phyloP scores from a whole-genome alignment of 2,113 vertebrate species.

The human (Homo sapiens) region DNA sequence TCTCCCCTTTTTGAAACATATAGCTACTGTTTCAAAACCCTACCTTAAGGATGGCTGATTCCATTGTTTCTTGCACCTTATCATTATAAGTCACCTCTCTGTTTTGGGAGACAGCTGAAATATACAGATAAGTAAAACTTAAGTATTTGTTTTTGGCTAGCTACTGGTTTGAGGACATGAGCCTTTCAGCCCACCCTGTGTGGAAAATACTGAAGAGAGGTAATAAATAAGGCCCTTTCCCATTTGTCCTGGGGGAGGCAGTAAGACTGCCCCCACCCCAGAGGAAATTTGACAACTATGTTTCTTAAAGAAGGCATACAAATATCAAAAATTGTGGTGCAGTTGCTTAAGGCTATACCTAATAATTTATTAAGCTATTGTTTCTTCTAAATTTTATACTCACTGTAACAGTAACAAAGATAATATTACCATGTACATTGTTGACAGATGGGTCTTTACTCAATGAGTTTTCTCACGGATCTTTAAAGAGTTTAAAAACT shows the following conservation, averaged over 20 bases:
- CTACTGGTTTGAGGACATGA: background rate
- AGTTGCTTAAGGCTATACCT: background rate
- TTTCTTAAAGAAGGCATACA: background rate
- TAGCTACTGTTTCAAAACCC: background rate
- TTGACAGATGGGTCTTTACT: background rate
- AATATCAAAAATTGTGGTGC: background rate
- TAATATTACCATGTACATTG: accelerated
- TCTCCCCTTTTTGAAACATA: background rate
- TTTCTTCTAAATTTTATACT: background rate
- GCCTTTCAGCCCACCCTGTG: background rate
- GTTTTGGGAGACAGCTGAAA: background rate
- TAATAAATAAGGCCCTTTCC: background rate
- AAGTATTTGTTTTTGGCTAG: background rate
- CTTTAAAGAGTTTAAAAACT: background rate
- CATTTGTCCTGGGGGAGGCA: background rate
- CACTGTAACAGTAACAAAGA: background rate
- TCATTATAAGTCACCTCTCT: background rate
- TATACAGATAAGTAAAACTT: background rate
- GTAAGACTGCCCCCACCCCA: background rate
- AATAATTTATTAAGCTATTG: background rate
- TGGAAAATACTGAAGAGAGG: background rate
- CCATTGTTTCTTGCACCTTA: background rate
- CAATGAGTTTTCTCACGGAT: background rate
- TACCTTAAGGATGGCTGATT: background rate
- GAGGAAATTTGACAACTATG: background rate